phyloP scores from a whole-genome alignment of 2,888 invertebrate species.

The Malthinus seriepunctatus region DNA sequence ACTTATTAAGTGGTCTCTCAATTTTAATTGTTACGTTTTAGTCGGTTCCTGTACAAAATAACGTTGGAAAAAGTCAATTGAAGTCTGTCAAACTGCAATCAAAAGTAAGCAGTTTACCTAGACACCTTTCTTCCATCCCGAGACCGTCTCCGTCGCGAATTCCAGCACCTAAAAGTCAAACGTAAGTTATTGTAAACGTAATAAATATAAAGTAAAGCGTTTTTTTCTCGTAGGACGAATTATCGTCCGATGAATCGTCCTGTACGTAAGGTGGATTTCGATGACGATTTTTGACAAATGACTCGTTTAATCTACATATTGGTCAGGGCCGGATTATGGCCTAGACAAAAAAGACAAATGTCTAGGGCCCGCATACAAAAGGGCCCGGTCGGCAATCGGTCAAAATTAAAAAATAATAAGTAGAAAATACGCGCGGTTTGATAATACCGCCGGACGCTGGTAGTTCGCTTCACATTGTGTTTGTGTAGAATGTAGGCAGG shows the following conservation, averaged over 20 bases:
- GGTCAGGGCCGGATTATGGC: too few species aligned
- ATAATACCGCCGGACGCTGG: too few species aligned
- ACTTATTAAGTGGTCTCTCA: too few species aligned
- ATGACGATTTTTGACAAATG: constrained; percentile 22
- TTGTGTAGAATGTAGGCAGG: too few species aligned
- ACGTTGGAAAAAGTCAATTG: background rate
- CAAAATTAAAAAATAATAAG: too few species aligned
- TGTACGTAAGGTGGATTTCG: constrained; percentile 13
- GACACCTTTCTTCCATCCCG: constrained; percentile 49
- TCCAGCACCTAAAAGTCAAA: constrained; percentile 44
- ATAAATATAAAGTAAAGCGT: background rate
- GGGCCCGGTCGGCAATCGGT: too few species aligned
- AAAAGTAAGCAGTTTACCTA: constrained; percentile 48
- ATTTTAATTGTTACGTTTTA: background rate
- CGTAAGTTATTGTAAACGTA: constrained; percentile 27
- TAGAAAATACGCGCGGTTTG: too few species aligned
- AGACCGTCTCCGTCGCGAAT: constrained; percentile 47
- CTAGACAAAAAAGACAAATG: too few species aligned
- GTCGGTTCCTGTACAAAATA: background rate
- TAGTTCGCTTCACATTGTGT: too few species aligned
- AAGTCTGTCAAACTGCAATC: background rate
- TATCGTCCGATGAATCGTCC: constrained; percentile 17
- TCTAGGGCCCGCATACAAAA: too few species aligned
- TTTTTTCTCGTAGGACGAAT: constrained; percentile 1
- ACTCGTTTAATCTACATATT: constrained; percentile 4